Conservation (phyloP, 2,888 invertebrate genomes). For the Diaphora mendica region DNA sequence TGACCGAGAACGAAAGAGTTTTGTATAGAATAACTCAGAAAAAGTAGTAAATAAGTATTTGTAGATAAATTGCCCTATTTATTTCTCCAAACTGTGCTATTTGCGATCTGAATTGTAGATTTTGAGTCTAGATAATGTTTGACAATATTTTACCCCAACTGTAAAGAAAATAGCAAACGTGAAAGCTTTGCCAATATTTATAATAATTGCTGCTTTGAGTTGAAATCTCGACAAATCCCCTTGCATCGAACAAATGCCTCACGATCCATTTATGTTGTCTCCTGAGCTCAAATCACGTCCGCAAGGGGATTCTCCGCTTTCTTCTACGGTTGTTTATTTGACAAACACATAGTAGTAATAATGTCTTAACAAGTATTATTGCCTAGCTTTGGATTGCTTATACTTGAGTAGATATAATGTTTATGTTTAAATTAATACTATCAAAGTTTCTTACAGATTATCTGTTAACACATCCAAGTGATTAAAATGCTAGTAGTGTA, state of each 20-base stretch:
- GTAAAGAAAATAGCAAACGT: conserved; percentile 28
- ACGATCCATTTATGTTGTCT: conserved; percentile 65
- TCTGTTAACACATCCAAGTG: too few relatives aligned
- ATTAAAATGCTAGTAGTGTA: not conserved
- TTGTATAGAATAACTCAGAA: conserved; percentile 51
- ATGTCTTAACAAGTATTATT: conserved; percentile 30
- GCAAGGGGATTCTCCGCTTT: conserved; percentile 55
- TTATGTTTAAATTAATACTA: not conserved
- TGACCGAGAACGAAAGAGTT: conserved; percentile 42
- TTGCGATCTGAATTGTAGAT: conserved; percentile 54
- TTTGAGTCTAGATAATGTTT: conserved; percentile 46
- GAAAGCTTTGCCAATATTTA: conserved; percentile 42
- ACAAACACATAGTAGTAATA: conserved; percentile 44
- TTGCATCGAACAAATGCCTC: conserved; percentile 46
- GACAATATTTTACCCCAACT: conserved; percentile 35
- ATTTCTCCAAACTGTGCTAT: conserved; percentile 48
- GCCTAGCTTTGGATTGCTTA: conserved; percentile 23
- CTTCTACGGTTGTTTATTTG: conserved; percentile 42
- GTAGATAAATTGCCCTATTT: conserved; percentile 46
- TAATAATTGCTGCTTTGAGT: conserved; percentile 49
- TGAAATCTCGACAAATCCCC: conserved; percentile 54
- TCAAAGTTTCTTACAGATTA: not conserved
- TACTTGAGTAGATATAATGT: not conserved
- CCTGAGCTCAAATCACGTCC: conserved; percentile 67
- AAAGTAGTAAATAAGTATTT: conserved; percentile 27